phyloP scores from a whole-genome alignment of 2,888 invertebrate species.

The Ariolimax columbianus region DNA sequence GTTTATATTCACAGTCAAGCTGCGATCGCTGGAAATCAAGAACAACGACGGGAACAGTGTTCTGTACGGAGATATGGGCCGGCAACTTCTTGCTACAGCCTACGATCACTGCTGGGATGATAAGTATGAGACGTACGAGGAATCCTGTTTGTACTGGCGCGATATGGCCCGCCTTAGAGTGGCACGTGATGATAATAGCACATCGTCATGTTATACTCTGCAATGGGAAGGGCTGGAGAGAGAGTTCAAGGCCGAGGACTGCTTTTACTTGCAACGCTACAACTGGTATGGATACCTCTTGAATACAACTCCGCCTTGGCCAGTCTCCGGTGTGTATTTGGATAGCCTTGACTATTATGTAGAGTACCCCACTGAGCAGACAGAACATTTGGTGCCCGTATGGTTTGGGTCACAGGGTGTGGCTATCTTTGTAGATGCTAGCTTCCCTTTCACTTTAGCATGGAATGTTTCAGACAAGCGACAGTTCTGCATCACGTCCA shows the following conservation, averaged over 20 bases:
- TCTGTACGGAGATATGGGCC: conserved; percentile 58
- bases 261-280: conserved; percentile 57
- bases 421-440: conserved; percentile 55
- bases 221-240: conserved; percentile 53
- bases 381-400: conserved; percentile 54
- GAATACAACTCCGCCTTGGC: conserved; percentile 50
- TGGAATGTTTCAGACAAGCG: conserved; percentile 57
- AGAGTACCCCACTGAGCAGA: conserved; percentile 55
- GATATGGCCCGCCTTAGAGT: conserved; percentile 55
- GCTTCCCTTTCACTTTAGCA: conserved; percentile 53
- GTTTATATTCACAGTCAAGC: conserved; percentile 58
- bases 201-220: conserved; percentile 54
- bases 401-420: conserved; percentile 58
- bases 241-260: conserved; percentile 56
- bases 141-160: conserved; percentile 56
- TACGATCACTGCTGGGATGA: conserved; percentile 57
- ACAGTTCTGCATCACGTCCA: conserved; percentile 57
- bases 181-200: conserved; percentile 48
- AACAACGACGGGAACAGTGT: conserved; percentile 54
- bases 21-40: conserved; percentile 57
- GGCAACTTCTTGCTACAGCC: conserved; percentile 54
- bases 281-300: conserved; percentile 54
- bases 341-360: conserved; percentile 52
- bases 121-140: conserved; percentile 41
- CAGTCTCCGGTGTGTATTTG: conserved; percentile 41